Conservation (phyloP, 2,113 vertebrate genomes). For the Spea bombifrons region DNA sequence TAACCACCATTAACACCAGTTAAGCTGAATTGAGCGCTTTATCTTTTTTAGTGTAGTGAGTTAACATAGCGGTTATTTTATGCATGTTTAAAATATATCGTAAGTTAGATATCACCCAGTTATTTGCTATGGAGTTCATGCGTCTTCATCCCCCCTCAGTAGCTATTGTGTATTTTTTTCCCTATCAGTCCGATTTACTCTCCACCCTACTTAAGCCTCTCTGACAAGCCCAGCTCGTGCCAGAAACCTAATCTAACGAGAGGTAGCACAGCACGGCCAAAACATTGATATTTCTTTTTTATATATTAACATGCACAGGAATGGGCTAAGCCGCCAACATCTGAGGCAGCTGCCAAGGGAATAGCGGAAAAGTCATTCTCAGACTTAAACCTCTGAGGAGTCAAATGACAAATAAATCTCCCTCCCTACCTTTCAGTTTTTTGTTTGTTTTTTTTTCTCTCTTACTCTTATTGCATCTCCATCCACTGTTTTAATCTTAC, state of each 20-base stretch:
- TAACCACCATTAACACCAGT: no score
- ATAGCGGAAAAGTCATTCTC: conserved; percentile 41
- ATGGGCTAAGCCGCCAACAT: conserved; percentile 26
- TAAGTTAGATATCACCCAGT: no score
- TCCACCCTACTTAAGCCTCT: background rate
- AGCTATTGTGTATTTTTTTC: background rate
- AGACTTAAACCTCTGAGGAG: conserved; percentile 35
- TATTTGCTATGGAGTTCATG: no score
- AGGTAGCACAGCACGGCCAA: background rate
- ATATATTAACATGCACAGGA: conserved; percentile 13
- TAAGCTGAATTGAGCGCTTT: no score
- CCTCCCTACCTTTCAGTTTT: conserved; percentile 20
- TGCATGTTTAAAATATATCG: no score
- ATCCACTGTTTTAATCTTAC: background rate
- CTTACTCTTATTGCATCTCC: conserved; percentile 17
- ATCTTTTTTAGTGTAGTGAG: no score
- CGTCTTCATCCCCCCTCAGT: no score
- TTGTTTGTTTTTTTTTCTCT: background rate
- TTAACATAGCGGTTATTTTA: no score
- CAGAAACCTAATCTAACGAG: conserved; percentile 1
- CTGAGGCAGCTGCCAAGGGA: conserved; percentile 23
- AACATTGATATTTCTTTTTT: conserved; percentile 23
- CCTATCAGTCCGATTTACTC: background rate
- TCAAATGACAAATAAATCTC: conserved; percentile 38
- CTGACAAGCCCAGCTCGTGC: background rate